phyloP scores from a whole-genome alignment of 1,140 invertebrate species.

The Pogonus chalceus region DNA sequence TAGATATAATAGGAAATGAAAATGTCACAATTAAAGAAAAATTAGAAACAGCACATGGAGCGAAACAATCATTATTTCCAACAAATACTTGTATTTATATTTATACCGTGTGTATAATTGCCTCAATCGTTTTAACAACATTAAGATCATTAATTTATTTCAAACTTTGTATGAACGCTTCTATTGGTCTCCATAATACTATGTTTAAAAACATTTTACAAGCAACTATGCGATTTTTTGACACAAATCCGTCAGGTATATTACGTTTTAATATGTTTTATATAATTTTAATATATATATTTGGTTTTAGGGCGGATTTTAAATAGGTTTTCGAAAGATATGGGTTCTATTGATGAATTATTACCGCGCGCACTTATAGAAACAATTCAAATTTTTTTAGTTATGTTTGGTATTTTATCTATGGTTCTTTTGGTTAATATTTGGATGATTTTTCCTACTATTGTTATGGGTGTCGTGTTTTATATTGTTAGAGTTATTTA shows the following conservation, averaged over 20 bases:
- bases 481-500: constrained; percentile 66
- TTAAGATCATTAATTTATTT: constrained; percentile 61
- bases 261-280: constrained; percentile 38
- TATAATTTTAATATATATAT: constrained; percentile 7
- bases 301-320: constrained; percentile 48
- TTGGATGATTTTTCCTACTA: constrained; percentile 58
- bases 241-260: constrained; percentile 44
- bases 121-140: constrained; percentile 40
- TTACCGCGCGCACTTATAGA: constrained; percentile 72
- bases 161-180: constrained; percentile 70
- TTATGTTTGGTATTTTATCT: constrained; percentile 41
- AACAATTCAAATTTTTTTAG: constrained; percentile 57
- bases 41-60: not conserved
- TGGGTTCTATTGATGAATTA: constrained; percentile 75
- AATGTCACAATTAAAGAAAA: not conserved
- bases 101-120: constrained; percentile 28
- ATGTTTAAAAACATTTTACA: constrained; percentile 73
- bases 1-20: not conserved
- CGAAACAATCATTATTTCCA: constrained; percentile 5
- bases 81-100: constrained; percentile 27
- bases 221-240: constrained; percentile 56
- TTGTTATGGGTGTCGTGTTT: constrained; percentile 58
- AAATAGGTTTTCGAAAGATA: constrained; percentile 68
- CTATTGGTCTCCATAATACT: constrained; percentile 64
- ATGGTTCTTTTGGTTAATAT: constrained; percentile 66